Evolutionary conservation across 2,797 vertebrate genomes (phyloP), one percentile per base, ranked within the genome.

Genomic region (Diplodus puntazzo): DNA sequence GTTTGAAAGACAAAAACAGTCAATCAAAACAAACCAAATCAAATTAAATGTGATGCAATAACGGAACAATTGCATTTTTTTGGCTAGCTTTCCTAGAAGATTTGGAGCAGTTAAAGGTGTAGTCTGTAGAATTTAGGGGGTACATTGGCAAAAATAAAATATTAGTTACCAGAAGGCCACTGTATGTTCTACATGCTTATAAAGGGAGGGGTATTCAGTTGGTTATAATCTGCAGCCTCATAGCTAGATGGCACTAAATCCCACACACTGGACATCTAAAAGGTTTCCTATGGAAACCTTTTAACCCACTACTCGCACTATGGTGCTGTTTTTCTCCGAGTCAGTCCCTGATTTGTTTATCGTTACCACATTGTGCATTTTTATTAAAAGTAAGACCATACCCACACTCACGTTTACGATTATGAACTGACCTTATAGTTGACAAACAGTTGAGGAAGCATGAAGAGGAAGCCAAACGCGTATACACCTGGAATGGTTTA

Each of bases 381-480:
- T 12, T 1, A 5, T 10, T 8, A 23, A 49, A 25, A 60, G 23
- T 25, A 52, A 54, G 6, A 52, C 0, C 34, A 34, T 11, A 16
- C 13, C 34, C 16, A 20, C 18, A 13, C 1, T 34, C n/a, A 59
- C 45, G 1, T 11, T 21, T 10, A 72, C 11, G 1, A 16, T 1
- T 11, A 49, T 61, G 5, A 73, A 84, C 94, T 71, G 12, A 99
- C 98, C 97, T 99, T 99, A 86, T 98, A 99, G 94, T 99, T 99
- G 87, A 99, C 98, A 73, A 99, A 99, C 16, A 99, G 96, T 52
- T 99, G 98, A n/a, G 98, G 98, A 88, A 99, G 94, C 98, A 99
- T 99, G 87, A 99, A 99, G 72, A 99, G 96, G 91, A 99, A 99
- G 74, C 98, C 98, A 67, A 99, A 99, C 1, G 98, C 98, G 68